Evolutionary conservation across 2,797 vertebrate genomes (phyloP), one percentile per base, ranked within the genome.

Genomic region (Leptoclinus maculatus): DNA sequence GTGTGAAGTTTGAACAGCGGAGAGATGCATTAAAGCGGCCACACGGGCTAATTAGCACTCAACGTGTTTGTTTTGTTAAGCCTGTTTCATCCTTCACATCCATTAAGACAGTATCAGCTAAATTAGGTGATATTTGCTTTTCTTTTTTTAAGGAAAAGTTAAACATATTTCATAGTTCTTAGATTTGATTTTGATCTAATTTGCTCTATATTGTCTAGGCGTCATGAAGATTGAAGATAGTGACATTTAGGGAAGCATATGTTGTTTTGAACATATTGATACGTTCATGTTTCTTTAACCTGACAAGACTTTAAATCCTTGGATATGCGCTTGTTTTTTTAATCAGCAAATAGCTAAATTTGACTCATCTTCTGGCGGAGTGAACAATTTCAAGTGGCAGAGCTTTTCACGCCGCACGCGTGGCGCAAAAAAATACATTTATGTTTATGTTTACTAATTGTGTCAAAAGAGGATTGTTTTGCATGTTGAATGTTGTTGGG

Each of bases 1-100:
- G 87, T 92, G 16, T 45, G 43, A 45, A 77, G 71, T 80, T 59
- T 79, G 79, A 78, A 83, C 69, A 69, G 77, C 57, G 75, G 82
- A 63, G 79, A 78, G 82, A 57, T 2, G 2, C 47, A 27, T 7
- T 27, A 25, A 14, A 54, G 23, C 7, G 23, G 53, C 23, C 25
- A 29, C 80, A 69, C 11, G n/a, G 70, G 29, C 41, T 69, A 25
- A 76, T 75, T 74, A 65, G 32, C 32, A 7, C 23, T 49, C 10
- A n/a, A 0, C 14, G 2, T 9, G 2, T 27, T 36, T 29, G 51
- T 7, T 41, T 21, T 19, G 1, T 5, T 16, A 17, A 41, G 19
- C 14, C 5, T 13, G 14, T 45, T 60, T 56, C 23, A 41, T 23
- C 41, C 6, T 17, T 36, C n/a, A 53, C 12, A 23, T 19, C 27